Conservation (phyloP, 2,888 invertebrate species). For the Caenorhabditis sp. region DNA sequence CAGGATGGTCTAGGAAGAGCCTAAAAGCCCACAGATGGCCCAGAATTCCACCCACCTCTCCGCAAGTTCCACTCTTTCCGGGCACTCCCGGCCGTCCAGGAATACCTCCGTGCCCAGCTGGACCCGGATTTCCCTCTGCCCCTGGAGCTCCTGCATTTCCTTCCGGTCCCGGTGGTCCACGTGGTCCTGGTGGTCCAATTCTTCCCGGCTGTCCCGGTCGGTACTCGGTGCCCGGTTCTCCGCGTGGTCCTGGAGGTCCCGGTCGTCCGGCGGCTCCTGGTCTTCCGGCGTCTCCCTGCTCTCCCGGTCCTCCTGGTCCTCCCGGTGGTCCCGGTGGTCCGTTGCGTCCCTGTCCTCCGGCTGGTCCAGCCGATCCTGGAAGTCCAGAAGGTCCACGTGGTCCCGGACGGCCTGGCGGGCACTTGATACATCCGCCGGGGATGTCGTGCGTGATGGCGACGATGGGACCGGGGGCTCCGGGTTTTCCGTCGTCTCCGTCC, state of each 20-base stretch:
- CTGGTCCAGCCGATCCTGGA: slow-evolving; percentile 58
- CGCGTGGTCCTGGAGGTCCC: slow-evolving; percentile 62
- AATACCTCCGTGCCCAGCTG: slow-evolving; percentile 60
- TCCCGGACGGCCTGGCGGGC: slow-evolving; percentile 63
- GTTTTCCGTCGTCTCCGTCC: slow-evolving; percentile 65
- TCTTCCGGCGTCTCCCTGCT: slow-evolving; percentile 56
- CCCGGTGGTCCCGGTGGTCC: slow-evolving; percentile 62
- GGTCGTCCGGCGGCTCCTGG: slow-evolving; percentile 60
- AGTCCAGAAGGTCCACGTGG: slow-evolving; percentile 54
- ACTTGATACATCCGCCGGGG: slow-evolving; percentile 68
- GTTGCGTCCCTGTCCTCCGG: slow-evolving; percentile 55
- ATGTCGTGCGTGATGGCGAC: slow-evolving; percentile 69
- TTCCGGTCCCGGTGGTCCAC: slow-evolving; percentile 65
- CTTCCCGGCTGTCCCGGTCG: slow-evolving; percentile 61
- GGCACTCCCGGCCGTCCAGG: slow-evolving; percentile 63
- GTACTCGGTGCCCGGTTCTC: slow-evolving; percentile 63
- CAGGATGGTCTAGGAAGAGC: not conserved
- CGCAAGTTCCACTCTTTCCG: slow-evolving; percentile 63
- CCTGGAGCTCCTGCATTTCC: slow-evolving; percentile 59
- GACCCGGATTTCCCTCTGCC: slow-evolving; percentile 60
- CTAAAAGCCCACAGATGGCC: not conserved
- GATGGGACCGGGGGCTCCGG: slow-evolving; percentile 66
- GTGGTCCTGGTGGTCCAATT: slow-evolving; percentile 63
- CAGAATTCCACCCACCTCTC: slow-evolving; percentile 38
- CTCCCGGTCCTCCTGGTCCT: slow-evolving; percentile 53